These are phyloP conservation scores for Drosophila mimica DNA, from an alignment of 2,888 invertebrate genomes.

Conservation along the genomic window DNA sequence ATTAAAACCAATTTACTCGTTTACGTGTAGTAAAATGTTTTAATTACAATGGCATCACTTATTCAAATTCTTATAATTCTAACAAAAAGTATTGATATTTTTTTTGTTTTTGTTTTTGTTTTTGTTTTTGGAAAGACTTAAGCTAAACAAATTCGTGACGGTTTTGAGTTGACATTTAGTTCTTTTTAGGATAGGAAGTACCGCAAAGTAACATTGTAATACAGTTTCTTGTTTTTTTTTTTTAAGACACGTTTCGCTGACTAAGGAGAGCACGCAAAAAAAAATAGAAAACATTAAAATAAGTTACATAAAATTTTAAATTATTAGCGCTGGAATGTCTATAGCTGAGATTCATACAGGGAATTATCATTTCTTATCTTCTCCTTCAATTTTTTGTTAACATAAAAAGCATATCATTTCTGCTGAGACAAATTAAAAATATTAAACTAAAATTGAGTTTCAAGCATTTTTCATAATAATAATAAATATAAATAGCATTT, in stretches of 20 bases:
- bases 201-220: slow-evolving; percentile 72
- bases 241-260: slow-evolving; percentile 75
- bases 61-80: slow-evolving; percentile 59
- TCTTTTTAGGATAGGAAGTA: slow-evolving; percentile 58
- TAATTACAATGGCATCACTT: slow-evolving; percentile 54
- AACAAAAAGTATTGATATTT: slow-evolving; percentile 56
- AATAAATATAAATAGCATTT: slow-evolving; percentile 51
- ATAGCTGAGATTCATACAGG: slow-evolving; percentile 41
- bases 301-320: slow-evolving; percentile 41
- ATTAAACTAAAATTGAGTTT: slow-evolving; percentile 19
- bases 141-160: slow-evolving; percentile 71
- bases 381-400: not conserved
- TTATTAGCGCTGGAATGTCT: slow-evolving; percentile 53
- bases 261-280: slow-evolving; percentile 49
- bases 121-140: slow-evolving; percentile 41
- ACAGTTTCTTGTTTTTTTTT: slow-evolving; percentile 35
- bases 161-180: slow-evolving; percentile 46
- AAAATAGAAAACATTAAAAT: slow-evolving; percentile 39
- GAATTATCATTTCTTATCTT: slow-evolving; percentile 15
- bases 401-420: slow-evolving; percentile 20
- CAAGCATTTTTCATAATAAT: slow-evolving; percentile 13
- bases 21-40: slow-evolving; percentile 43
- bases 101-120: not conserved
- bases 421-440: slow-evolving; percentile 47
- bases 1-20: slow-evolving; percentile 44